A percentile compares a stretch with the other conserved stretches of the same genome.
phyloP scores from a whole-genome alignment of 2,113 vertebrate genomes.

The Rhinopithecus roxellana region DNA sequence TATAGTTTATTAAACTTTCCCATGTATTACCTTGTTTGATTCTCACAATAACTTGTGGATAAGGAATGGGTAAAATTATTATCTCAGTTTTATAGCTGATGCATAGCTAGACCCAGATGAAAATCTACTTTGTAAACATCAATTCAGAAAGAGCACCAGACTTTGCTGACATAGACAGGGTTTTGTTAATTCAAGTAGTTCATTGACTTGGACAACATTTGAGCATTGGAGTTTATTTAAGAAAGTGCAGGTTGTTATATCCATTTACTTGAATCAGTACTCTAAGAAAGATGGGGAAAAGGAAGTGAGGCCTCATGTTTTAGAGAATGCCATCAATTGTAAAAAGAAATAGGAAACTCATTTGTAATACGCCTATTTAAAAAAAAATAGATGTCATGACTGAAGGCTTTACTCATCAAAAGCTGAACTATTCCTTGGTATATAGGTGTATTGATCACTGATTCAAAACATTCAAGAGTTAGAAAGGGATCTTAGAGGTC shows the following conservation, averaged over 20 bases:
- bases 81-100: neutral
- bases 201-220: neutral
- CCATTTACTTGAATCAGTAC: neutral
- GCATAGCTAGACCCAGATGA: neutral
- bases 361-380: neutral
- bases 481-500: neutral
- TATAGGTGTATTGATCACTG: neutral
- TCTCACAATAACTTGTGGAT: neutral
- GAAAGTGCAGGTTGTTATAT: neutral
- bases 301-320: neutral
- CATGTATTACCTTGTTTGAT: neutral
- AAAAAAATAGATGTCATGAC: neutral
- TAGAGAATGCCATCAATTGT: neutral
- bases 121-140: neutral
- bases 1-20: neutral
- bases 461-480: neutral
- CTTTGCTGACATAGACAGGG: neutral
- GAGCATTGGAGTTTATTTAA: conserved; percentile 1
- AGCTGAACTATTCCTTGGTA: neutral
- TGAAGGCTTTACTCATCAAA: neutral
- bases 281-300: neutral
- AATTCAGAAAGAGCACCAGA: neutral
- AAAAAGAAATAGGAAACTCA: neutral
- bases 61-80: neutral
- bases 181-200: neutral